Conservation (phyloP, 2,888 invertebrate species). For the Drosophila bunnanda region DNA sequence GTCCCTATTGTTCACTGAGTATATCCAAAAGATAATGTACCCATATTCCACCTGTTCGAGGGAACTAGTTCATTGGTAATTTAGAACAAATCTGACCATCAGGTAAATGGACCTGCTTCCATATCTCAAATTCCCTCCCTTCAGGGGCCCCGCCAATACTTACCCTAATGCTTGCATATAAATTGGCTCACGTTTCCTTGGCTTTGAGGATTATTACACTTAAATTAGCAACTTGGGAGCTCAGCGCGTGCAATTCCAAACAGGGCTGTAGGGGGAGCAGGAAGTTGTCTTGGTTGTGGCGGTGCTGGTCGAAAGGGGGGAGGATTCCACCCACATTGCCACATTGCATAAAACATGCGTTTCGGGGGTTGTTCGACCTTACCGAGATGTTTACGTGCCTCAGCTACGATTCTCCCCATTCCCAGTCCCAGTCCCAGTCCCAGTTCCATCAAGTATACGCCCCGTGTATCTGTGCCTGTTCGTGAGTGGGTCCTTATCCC, state of each 20-base stretch:
- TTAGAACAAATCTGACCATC: conserved; percentile 50
- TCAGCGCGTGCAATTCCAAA: conserved; percentile 66
- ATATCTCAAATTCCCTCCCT: conserved; percentile 10
- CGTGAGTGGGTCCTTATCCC: conserved; percentile 39
- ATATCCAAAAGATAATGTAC: not conserved
- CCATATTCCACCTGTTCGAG: not conserved
- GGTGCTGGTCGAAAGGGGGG: not conserved
- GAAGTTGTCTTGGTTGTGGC: conserved; percentile 2
- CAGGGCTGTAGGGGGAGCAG: conserved; percentile 1
- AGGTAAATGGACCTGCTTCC: conserved; percentile 46
- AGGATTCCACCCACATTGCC: conserved; percentile 12
- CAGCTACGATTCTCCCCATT: conserved; percentile 30
- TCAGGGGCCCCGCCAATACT: conserved; percentile 35
- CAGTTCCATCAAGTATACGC: conserved; percentile 9
- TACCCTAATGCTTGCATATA: conserved; percentile 78
- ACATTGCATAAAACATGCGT: conserved; percentile 84
- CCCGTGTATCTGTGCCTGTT: conserved; percentile 24
- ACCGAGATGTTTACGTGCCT: conserved; percentile 57
- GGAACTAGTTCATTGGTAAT: conserved; percentile 31
- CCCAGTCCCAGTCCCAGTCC: not conserved
- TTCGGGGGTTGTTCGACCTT: conserved; percentile 53
- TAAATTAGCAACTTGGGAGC: conserved; percentile 83
- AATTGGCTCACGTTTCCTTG: conserved; percentile 82
- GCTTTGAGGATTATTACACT: conserved; percentile 81
- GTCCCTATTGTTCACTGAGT: too few relatives aligned